Conservation (phyloP, 2,888 invertebrate species). For the Troglohyphantes excavatus region DNA sequence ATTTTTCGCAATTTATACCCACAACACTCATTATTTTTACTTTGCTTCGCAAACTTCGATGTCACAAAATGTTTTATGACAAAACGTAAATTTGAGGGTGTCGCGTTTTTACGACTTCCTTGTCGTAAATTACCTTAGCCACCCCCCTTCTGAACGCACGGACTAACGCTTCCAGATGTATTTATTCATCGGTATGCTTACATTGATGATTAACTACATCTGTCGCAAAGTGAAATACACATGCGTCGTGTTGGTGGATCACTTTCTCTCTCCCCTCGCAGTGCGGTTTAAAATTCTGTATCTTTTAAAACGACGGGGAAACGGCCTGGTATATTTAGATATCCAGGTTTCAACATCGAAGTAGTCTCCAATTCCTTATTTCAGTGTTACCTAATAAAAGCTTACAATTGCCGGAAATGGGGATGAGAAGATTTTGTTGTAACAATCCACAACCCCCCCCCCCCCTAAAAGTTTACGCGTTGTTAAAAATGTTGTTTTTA, state of each 20-base stretch:
- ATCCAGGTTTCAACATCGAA: background rate
- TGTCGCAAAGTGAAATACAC: constrained; percentile 37
- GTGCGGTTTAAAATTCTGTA: background rate
- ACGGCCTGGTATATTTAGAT: background rate
- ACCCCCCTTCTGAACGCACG: background rate
- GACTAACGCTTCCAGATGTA: constrained; percentile 61
- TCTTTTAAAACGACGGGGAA: background rate
- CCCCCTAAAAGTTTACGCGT: background rate
- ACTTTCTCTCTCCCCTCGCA: constrained; percentile 4
- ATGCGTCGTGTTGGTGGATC: background rate
- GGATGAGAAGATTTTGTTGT: background rate
- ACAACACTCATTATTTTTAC: constrained; percentile 14
- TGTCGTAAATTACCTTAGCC: constrained; percentile 48
- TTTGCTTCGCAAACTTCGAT: constrained; percentile 13
- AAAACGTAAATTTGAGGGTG: constrained; percentile 38
- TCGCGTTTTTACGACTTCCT: constrained; percentile 61
- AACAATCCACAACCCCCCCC: too few species aligned
- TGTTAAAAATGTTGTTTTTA: background rate
- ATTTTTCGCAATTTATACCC: constrained; percentile 38
- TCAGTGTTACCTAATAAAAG: background rate
- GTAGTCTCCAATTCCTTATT: background rate
- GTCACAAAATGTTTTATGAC: constrained; percentile 56
- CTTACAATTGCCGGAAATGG: constrained; percentile 5
- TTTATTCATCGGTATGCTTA: constrained; percentile 55
- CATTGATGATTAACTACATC: constrained; percentile 57